Base-by-base conservation (phyloP, 2,113 vertebrate genomes). In the Rallus limicola region DNA sequence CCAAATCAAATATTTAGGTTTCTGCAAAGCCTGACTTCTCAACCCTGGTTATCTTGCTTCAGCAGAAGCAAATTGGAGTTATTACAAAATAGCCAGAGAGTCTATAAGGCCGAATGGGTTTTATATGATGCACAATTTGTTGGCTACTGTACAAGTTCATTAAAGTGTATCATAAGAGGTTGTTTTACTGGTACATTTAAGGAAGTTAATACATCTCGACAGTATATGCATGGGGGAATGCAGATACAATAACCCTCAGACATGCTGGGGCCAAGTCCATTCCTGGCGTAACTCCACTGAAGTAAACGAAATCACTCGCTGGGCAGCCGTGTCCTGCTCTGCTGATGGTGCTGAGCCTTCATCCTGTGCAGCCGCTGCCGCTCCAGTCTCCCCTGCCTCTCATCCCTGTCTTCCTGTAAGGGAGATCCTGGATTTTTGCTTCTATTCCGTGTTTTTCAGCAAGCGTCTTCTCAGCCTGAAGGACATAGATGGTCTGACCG, bases 141-240 rank as follows among this genome's bases (percentile, higher is more conserved):
- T 97, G 96, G 96, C 95, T 95, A 95, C 92, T 84, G 92, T 96
- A 96, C 96, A 97, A 95, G 96, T 96, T 96, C 96, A 93, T 97
- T 97, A 96, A 95, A 96, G 96, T 94, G 93, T 95, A 97, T 96
- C 96, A 87, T 94, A 91, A 96, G 96, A 95, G 91, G 93, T 96
- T 96, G 96, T 97, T 96, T 97, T 95, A 97, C 95, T 95, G 95
- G 92, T 96, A 96, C 96, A 93, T 96, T 95, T 95, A 93, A 96
- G 93, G 96, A 96, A 97, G 96, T 97, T 97, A 97, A 96, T 97
- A 94, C 93, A 96, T 96, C 95, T 97, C 88, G 95, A 96, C 96
- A 96, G 96, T 59, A 46, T 87, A 44, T 95, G 93, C 96, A 96
- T 93, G 77, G 92, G 96, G 95, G 91, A 96, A 94, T 79, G 90